Percentiles rank a stretch among this genome's conserved stretches.
These are phyloP conservation scores for Netelia melanura DNA, from an alignment of 2,888 invertebrate species.

Conservation along the genomic window DNA sequence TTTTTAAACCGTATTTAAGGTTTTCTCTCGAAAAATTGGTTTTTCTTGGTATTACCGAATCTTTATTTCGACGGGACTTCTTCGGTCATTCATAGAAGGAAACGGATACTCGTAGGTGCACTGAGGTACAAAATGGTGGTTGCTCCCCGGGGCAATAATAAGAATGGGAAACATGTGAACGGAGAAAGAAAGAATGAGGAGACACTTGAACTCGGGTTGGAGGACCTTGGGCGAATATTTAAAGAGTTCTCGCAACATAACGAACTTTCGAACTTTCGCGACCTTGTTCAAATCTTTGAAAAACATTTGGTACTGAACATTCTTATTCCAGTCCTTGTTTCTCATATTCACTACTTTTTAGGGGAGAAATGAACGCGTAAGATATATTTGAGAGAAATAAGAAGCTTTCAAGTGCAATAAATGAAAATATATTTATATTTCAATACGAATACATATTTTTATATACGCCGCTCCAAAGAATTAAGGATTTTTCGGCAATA, in stretches of 20 bases:
- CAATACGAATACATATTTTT: too few species aligned
- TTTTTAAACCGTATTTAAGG: conserved; percentile 73
- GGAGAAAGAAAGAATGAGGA: conserved; percentile 35
- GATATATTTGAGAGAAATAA: too few species aligned
- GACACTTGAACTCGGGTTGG: conserved; percentile 25
- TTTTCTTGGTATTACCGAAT: conserved; percentile 31
- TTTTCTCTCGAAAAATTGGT: conserved; percentile 16
- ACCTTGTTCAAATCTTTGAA: neutral
- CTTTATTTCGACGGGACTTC: neutral
- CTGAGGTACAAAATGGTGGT: conserved; percentile 59
- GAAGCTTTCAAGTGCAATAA: too few species aligned
- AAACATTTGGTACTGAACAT: too few species aligned
- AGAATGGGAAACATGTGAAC: conserved; percentile 41
- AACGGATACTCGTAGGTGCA: conserved; percentile 69
- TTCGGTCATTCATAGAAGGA: conserved; percentile 69
- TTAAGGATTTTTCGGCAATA: too few species aligned
- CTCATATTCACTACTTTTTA: neutral
- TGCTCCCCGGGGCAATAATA: conserved; percentile 26
- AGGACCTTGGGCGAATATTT: conserved; percentile 12
- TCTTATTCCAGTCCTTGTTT: too few species aligned
- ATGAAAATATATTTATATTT: too few species aligned
- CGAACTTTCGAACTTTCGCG: neutral
- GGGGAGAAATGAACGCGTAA: neutral
- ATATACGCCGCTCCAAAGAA: too few species aligned
- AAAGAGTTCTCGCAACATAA: neutral